These are phyloP conservation scores for Allophyes oxyacanthae DNA, from an alignment of 2,888 invertebrate genomes.

Conservation along the genomic window DNA sequence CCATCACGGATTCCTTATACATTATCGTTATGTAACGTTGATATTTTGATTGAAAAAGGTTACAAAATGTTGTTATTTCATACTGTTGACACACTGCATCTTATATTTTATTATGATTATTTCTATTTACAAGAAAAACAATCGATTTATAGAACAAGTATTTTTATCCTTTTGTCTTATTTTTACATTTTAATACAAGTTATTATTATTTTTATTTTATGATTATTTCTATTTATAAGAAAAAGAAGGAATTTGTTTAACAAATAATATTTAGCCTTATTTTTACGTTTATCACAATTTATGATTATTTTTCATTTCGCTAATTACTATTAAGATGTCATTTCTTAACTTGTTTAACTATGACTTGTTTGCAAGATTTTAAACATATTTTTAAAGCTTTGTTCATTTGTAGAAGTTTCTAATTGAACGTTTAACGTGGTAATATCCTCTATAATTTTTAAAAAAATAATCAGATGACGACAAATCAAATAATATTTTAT, in stretches of 20 bases:
- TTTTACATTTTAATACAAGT: too few species aligned
- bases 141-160: conserved; percentile 16
- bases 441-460: too few species aligned
- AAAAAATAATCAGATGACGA: too few species aligned
- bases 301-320: conserved; percentile 21
- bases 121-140: conserved; percentile 9
- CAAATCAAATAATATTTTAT: too few species aligned
- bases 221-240: too few species aligned
- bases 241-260: too few species aligned
- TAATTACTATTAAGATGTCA: too few species aligned
- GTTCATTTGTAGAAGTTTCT: too few species aligned
- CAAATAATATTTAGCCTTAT: neutral
- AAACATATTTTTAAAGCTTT: neutral
- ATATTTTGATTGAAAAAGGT: neutral
- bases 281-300: conserved; percentile 15
- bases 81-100: conserved; percentile 6
- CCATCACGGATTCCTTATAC: too few species aligned
- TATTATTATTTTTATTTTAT: too few species aligned
- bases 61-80: conserved; percentile 10
- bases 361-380: conserved; percentile 3
- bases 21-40: too few species aligned
- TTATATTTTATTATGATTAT: conserved; percentile 4
- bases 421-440: too few species aligned
- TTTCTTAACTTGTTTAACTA: neutral
- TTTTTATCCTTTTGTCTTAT: conserved; percentile 1